phyloP scores from a whole-genome alignment of 2,797 vertebrate genomes.

The Rhabdophis nuchalis region DNA sequence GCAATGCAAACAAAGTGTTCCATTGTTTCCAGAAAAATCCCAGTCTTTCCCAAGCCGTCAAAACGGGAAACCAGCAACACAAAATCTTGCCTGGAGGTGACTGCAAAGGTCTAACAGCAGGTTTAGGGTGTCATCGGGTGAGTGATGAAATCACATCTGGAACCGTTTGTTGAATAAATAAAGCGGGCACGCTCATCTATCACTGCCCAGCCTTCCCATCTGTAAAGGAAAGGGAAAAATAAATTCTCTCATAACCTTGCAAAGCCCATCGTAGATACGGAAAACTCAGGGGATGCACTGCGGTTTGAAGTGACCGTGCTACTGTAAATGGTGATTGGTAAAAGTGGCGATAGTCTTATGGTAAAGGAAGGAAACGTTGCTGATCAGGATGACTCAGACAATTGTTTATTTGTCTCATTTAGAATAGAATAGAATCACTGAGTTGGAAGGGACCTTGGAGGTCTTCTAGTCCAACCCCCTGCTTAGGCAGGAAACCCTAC shows the following conservation, averaged over 20 bases:
- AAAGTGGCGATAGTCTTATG: constrained; percentile 47
- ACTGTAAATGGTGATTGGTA: constrained; percentile 68
- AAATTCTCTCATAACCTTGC: constrained; percentile 88
- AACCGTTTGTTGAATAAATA: constrained; percentile 91
- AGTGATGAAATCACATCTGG: constrained; percentile 90
- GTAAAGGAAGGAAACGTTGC: constrained; percentile 48
- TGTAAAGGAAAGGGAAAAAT: constrained; percentile 81
- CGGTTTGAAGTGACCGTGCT: constrained; percentile 67
- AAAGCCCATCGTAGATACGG: constrained; percentile 80
- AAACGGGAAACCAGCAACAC: constrained; percentile 75
- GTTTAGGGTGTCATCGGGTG: constrained; percentile 87
- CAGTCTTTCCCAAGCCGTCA: constrained; percentile 65
- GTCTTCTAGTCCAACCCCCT: too few relatives aligned
- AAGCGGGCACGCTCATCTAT: constrained; percentile 84
- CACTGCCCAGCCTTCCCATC: constrained; percentile 82
- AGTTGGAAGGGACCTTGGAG: too few relatives aligned
- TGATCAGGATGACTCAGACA: constrained; percentile 46
- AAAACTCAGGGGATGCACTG: constrained; percentile 74
- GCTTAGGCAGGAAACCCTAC: too few relatives aligned
- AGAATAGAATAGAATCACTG: too few relatives aligned
- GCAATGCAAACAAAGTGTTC: constrained; percentile 19
- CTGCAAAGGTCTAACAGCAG: constrained; percentile 79
- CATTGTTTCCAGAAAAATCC: constrained; percentile 69
- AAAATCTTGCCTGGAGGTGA: constrained; percentile 79
- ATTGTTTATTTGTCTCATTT: background rate